A percentile compares a stretch with the other conserved stretches of the same genome.
These are phyloP conservation scores for Scarus forsteni DNA, from an alignment of 2,797 vertebrate species.

Conservation along the genomic window DNA sequence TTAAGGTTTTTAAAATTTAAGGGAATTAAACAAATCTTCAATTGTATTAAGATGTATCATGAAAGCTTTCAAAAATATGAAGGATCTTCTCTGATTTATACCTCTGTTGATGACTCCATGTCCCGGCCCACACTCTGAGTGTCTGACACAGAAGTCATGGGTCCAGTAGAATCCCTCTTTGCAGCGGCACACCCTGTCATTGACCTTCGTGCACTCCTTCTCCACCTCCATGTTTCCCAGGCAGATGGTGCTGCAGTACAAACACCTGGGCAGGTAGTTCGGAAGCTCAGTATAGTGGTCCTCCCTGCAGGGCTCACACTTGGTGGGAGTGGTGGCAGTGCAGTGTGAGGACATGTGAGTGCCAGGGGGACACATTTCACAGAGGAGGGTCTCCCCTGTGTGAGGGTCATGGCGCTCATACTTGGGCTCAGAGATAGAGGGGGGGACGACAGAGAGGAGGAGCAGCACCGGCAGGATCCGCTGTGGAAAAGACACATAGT, in stretches of 20 bases:
- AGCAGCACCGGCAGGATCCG: conserved; percentile 26
- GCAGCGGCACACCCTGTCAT: conserved; percentile 81
- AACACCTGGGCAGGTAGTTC: conserved; percentile 81
- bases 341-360: conserved; percentile 64
- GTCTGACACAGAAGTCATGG: conserved; percentile 67
- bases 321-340: conserved; percentile 63
- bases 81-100: conserved; percentile 30
- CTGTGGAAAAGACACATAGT: conserved; percentile 32
- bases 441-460: conserved; percentile 34
- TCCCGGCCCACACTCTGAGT: conserved; percentile 67
- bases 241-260: conserved; percentile 81
- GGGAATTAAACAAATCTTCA: no score
- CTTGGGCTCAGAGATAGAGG: conserved; percentile 16
- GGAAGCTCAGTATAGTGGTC: conserved; percentile 76
- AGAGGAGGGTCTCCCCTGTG: conserved; percentile 51
- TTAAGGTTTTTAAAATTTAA: no score
- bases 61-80: no score
- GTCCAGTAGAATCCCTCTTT: conserved; percentile 66
- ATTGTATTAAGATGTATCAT: no score
- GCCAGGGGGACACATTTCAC: conserved; percentile 72
- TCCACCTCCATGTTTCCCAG: conserved; percentile 69
- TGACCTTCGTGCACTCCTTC: conserved; percentile 65
- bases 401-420: conserved; percentile 41
- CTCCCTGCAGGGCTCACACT: conserved; percentile 57
- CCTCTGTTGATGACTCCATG: conserved; percentile 67